phyloP scores from a whole-genome alignment of 2,113 vertebrate genomes.

The Laticauda colubrina region DNA sequence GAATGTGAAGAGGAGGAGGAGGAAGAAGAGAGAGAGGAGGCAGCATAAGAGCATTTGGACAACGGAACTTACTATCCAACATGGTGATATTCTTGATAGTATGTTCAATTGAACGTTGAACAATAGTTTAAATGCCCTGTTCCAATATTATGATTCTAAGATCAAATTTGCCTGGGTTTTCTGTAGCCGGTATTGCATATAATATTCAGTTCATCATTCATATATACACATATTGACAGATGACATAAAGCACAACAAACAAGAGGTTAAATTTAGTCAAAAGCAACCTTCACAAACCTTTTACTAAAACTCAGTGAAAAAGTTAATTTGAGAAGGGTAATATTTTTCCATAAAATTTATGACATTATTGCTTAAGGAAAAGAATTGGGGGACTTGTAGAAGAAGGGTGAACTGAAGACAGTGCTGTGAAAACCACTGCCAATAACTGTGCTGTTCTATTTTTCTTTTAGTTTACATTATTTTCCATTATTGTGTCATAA shows the following conservation, averaged over 20 bases:
- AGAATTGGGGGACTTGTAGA: not conserved
- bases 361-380: not conserved
- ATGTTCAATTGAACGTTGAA: not conserved
- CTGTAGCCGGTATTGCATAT: not conserved
- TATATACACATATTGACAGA: not conserved
- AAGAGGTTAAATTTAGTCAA: not conserved
- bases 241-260: not conserved
- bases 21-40: accelerated
- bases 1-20: not conserved
- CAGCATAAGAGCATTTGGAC: not conserved
- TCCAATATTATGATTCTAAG: not conserved
- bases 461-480: not conserved
- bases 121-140: not conserved
- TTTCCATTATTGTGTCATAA: not conserved
- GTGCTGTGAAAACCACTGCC: not conserved
- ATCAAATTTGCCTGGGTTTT: not conserved
- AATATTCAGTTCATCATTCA: not conserved
- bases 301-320: not conserved
- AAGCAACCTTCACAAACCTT: not conserved
- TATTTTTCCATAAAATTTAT: not conserved
- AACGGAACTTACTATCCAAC: not conserved
- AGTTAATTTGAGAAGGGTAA: not conserved
- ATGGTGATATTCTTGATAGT: not conserved
- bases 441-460: not conserved
- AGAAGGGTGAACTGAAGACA: not conserved